Conservation (phyloP, 2,888 invertebrate genomes). For the Napeogenes sylphis region DNA sequence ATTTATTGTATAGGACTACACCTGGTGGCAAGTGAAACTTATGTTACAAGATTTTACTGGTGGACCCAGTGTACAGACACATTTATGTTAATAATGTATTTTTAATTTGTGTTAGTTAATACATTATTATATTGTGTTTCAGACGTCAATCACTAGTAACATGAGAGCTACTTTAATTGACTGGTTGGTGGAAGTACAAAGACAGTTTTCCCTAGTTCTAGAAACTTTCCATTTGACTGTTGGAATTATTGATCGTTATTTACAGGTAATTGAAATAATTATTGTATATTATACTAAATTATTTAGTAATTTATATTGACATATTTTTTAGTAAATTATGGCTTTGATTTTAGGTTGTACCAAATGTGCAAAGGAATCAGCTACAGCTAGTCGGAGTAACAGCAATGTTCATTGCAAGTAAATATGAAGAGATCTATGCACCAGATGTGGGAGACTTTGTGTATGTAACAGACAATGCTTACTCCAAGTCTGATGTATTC, state of each 20-base stretch:
- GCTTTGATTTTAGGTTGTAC: constrained; percentile 69
- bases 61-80: background rate
- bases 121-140: constrained; percentile 27
- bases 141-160: constrained; percentile 81
- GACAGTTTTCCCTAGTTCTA: constrained; percentile 88
- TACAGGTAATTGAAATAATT: constrained; percentile 78
- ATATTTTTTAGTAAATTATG: too few species aligned
- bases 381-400: constrained; percentile 94
- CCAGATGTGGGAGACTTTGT: constrained; percentile 93
- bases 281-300: background rate
- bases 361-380: constrained; percentile 80
- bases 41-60: background rate
- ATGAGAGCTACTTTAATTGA: constrained; percentile 95
- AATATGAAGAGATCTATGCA: constrained; percentile 96
- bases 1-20: too few species aligned
- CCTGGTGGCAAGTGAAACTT: background rate
- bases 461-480: constrained; percentile 93
- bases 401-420: constrained; percentile 92
- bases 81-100: background rate
- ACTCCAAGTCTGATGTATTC: constrained; percentile 85
- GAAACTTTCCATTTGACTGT: constrained; percentile 95
- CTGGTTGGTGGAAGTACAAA: constrained; percentile 95
- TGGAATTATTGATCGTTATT: constrained; percentile 92
- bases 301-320: too few species aligned
- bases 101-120: background rate